Evolutionary conservation across 2,797 vertebrate species (phyloP), one percentile per base, ranked within the genome.

Genomic region (Gymnoscopelus braueri): DNA sequence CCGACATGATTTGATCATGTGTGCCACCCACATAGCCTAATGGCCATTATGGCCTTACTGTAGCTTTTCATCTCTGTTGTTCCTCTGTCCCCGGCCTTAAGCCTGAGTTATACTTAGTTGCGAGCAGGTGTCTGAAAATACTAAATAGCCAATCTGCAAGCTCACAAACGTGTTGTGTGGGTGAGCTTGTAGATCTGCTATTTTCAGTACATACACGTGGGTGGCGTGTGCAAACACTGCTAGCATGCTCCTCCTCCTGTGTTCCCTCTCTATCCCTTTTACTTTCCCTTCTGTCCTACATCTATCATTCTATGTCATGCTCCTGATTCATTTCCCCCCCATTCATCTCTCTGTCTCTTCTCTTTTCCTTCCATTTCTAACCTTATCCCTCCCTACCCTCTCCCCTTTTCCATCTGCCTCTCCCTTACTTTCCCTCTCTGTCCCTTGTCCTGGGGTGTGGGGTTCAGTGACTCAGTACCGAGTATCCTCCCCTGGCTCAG

Each of bases 391-490:
- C 13, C 10, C 24, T 35, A 13, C 35, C 13, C 49, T 50, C 15
- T 15, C 15, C n/a, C 13, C 26, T n/a, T 13, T 24, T 56, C 26
- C 24, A n/a, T 35, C 51, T 35, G 32, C 51, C 55, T 63, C 24
- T 11, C 53, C 32, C 65, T 47, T 14, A 5, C 60, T 47, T 23
- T 39, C 44, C 57, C 29, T 59, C 29, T 55, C 56, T 55, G 39
- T 71, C 60, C 74, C 71, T 75, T 75, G 61, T 70, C 74, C 72
- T 4, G 35, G 87, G 74, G 84, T 83, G 81, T 86, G 78, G 77
- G 62, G 67, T 80, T 77, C 64, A 73, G 76, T 88, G 89, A 89
- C 85, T 89, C 87, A 91, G 77, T 84, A 84, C 73, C 77, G 82
- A 81, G 67, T 74, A 84, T 85, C 87, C 86, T 86, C 79, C 74